These are phyloP conservation scores for Pelochelys cantorii DNA, from an alignment of 2,797 vertebrate species.

Conservation along the genomic window DNA sequence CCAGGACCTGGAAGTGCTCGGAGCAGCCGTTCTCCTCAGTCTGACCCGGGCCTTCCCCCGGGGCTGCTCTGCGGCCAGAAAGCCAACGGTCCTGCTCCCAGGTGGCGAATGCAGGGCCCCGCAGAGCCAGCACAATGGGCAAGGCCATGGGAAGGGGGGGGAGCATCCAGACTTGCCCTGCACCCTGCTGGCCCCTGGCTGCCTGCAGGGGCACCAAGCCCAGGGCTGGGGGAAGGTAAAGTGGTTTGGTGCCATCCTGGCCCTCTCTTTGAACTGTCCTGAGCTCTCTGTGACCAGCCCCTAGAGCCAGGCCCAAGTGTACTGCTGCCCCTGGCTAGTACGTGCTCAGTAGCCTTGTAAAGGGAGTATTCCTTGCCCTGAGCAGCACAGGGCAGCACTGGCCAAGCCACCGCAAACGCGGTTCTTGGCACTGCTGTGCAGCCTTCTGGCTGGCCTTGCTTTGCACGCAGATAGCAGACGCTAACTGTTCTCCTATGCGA, in stretches of 20 bases:
- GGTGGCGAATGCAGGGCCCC: background rate
- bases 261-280: background rate
- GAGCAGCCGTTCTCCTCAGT: background rate
- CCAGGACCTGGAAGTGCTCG: background rate
- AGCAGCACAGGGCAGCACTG: conserved; percentile 20
- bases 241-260: background rate
- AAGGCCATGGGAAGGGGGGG: background rate
- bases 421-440: conserved; percentile 13
- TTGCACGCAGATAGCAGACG: conserved; percentile 6
- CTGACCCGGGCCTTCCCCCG: background rate
- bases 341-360: background rate
- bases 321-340: background rate
- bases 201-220: background rate
- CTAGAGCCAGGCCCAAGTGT: fast-evolving
- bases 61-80: background rate
- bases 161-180: background rate
- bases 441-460: background rate
- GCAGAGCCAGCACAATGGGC: background rate
- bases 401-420: background rate
- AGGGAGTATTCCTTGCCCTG: conserved; percentile 49
- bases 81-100: background rate
- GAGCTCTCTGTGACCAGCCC: background rate
- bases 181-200: background rate
- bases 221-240: background rate
- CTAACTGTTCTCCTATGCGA: background rate